Conservation (phyloP, 2,888 invertebrate genomes). For the Diloba caeruleocephala region DNA sequence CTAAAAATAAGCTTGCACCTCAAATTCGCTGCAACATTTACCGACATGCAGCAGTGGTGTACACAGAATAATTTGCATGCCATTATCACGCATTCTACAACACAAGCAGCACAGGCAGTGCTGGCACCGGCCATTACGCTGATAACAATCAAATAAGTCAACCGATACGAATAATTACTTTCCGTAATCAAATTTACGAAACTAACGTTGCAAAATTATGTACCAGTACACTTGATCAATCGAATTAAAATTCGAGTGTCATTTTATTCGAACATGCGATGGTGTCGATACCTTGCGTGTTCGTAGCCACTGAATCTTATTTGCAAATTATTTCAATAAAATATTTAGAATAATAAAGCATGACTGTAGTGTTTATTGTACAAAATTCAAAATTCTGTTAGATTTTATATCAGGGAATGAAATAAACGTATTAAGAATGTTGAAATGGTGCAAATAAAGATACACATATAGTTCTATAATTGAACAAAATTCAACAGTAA, state of each 20-base stretch:
- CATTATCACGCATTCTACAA: slow-evolving; percentile 49
- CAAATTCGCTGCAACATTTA: slow-evolving; percentile 31
- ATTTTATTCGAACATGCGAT: slow-evolving; percentile 17
- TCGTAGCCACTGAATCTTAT: slow-evolving; percentile 6
- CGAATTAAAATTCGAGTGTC: slow-evolving; percentile 37
- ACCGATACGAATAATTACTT: slow-evolving; percentile 70
- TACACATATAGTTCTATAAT: slow-evolving; percentile 12
- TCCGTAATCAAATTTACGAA: slow-evolving; percentile 68
- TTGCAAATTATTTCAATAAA: neutral
- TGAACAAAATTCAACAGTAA: neutral
- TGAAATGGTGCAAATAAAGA: too few relatives aligned
- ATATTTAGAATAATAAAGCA: neutral
- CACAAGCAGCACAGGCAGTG: slow-evolving; percentile 19
- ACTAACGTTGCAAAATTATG: slow-evolving; percentile 52
- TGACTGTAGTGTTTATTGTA: neutral
- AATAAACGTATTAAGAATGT: too few relatives aligned
- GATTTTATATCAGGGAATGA: too few relatives aligned
- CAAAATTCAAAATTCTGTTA: too few relatives aligned
- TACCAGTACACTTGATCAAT: slow-evolving; percentile 47
- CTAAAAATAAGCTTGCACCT: slow-evolving; percentile 13
- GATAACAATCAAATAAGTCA: slow-evolving; percentile 71
- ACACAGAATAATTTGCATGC: slow-evolving; percentile 51
- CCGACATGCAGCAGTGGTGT: slow-evolving; percentile 33
- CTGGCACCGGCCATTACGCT: slow-evolving; percentile 42
- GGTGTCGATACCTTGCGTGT: slow-evolving; percentile 7